phyloP scores from a whole-genome alignment of 2,113 vertebrate species.

The Anoplopoma fimbria region DNA sequence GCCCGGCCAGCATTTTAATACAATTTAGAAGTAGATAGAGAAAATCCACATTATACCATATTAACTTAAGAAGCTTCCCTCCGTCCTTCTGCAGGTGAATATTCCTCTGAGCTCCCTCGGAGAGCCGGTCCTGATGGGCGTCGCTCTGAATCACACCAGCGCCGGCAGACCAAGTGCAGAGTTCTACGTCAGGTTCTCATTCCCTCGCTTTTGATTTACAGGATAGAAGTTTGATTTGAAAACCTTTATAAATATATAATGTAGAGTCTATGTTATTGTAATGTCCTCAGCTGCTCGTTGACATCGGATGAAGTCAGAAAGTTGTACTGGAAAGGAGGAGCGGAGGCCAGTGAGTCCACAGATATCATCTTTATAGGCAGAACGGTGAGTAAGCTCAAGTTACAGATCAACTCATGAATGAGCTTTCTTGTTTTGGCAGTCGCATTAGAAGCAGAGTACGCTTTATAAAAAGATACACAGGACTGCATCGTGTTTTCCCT shows the following conservation, averaged over 20 bases:
- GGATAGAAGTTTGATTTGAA: neutral
- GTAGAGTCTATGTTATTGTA: neutral
- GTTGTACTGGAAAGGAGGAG: slow-evolving; percentile 87
- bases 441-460: neutral
- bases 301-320: slow-evolving; percentile 85
- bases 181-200: slow-evolving; percentile 88
- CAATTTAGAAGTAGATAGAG: neutral
- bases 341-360: slow-evolving; percentile 91
- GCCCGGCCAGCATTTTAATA: neutral
- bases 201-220: neutral
- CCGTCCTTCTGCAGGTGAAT: slow-evolving; percentile 84
- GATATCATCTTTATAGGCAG: slow-evolving; percentile 86
- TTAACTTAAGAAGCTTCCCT: neutral
- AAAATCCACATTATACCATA: neutral
- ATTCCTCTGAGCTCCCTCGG: slow-evolving; percentile 84
- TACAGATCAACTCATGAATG: neutral
- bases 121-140: slow-evolving; percentile 86
- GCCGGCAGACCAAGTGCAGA: slow-evolving; percentile 90
- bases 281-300: slow-evolving; percentile 85
- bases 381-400: slow-evolving; percentile 71
- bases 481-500: neutral
- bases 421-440: neutral
- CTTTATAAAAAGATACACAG: neutral
- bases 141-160: slow-evolving; percentile 91
- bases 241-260: neutral